These are phyloP conservation scores for Spilosoma lubricipeda DNA, from an alignment of 2,888 invertebrate genomes.

Conservation along the genomic window DNA sequence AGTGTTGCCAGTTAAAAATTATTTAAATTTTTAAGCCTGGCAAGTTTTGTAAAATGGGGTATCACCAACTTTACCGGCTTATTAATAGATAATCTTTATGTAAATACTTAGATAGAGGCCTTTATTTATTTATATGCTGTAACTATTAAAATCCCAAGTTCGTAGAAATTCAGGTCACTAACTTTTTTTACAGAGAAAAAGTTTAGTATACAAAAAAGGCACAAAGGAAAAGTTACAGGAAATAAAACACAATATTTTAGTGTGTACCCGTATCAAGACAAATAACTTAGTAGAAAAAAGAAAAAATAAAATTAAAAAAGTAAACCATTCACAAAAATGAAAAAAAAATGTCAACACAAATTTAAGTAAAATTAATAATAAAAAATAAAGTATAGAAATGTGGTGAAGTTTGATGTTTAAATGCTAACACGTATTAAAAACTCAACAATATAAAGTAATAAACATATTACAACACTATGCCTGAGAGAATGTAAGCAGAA, in stretches of 20 bases:
- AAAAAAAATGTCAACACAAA: slow-evolving; percentile 26
- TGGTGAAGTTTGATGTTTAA: slow-evolving; percentile 27
- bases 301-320: slow-evolving; percentile 35
- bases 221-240: background rate
- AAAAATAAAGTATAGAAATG: slow-evolving; percentile 23
- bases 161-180: background rate
- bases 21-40: background rate
- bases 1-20: background rate
- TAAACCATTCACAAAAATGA: slow-evolving; percentile 40
- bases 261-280: background rate
- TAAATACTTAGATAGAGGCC: background rate
- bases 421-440: background rate
- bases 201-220: background rate
- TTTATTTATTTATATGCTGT: background rate
- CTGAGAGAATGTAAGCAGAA: background rate
- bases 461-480: background rate
- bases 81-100: background rate
- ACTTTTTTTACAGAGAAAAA: background rate
- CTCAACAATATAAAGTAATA: background rate
- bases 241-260: background rate
- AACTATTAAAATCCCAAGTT: background rate
- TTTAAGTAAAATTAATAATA: slow-evolving; percentile 15
- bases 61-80: background rate
- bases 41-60: background rate
- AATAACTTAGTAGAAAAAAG: background rate